phyloP scores from a whole-genome alignment of 2,888 invertebrate genomes.

The Proisotoma minuta region DNA sequence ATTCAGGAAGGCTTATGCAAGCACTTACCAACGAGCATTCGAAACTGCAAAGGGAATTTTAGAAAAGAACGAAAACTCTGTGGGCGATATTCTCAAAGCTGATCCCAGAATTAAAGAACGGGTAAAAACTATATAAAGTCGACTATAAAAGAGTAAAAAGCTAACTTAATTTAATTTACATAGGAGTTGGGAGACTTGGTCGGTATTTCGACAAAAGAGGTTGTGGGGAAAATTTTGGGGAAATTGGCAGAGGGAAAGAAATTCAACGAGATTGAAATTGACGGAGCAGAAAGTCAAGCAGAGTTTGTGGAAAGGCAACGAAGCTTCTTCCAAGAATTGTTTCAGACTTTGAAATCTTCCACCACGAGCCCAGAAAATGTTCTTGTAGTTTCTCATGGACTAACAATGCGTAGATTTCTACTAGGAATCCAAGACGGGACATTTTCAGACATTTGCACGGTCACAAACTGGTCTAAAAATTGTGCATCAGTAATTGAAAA shows the following conservation, averaged over 20 bases:
- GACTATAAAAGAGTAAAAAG: background rate
- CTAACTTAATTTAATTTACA: background rate
- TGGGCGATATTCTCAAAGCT: slow-evolving; percentile 13
- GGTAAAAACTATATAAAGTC: slow-evolving; percentile 1
- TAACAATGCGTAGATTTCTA: slow-evolving; percentile 21
- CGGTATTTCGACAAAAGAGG: slow-evolving; percentile 11
- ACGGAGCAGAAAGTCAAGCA: slow-evolving; percentile 19
- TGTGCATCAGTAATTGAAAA: background rate
- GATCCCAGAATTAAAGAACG: slow-evolving; percentile 26
- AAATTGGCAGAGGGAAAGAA: slow-evolving; percentile 21
- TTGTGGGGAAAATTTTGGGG: slow-evolving; percentile 8
- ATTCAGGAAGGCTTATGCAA: slow-evolving; percentile 25
- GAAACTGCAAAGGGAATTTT: slow-evolving; percentile 26
- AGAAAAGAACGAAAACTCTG: slow-evolving; percentile 15
- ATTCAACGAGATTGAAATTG: slow-evolving; percentile 22
- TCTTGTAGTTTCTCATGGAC: slow-evolving; percentile 27
- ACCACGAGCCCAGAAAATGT: slow-evolving; percentile 16
- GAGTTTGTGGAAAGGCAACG: slow-evolving; percentile 22
- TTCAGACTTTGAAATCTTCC: background rate
- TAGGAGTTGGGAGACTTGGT: slow-evolving; percentile 28
- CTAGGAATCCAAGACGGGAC: slow-evolving; percentile 8
- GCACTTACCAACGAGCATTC: slow-evolving; percentile 23
- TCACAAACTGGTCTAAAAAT: background rate
- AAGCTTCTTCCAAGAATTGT: slow-evolving; percentile 17
- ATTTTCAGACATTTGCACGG: background rate